Base-by-base conservation (phyloP, 2,888 invertebrate genomes). In the Scaptomyza tumidula region DNA sequence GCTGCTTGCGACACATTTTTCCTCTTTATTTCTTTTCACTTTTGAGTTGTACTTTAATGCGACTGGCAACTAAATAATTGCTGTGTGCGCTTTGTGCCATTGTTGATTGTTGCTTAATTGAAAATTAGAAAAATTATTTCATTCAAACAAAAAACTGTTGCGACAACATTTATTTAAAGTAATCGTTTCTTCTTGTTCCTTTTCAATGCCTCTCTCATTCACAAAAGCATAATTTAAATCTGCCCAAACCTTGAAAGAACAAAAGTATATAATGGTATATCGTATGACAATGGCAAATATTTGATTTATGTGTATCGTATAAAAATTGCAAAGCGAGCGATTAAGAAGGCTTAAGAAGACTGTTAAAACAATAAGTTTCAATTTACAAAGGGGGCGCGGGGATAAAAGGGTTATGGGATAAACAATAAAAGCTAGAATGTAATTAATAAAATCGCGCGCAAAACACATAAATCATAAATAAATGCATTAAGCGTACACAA, bases 91-190 rank as follows among this genome's bases (percentile, higher is more conserved):
- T 59, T 60, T 65, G 37, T 50, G 54, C 48, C 14, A 14, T 16
- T 64, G 71, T 48, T 62, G 85, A 80, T 79, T 83, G 86, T 84
- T 83, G 73, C 85, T 82, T 89, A 89, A 87, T 85, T 86, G 88
- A 87, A 85, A 85, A 85, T 87, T 85, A 75, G 68, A 72, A 78
- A 85, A 85, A 71, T 70, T 65, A 68, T 80, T 63, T 29, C 29
- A 29, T 2, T 11, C 31, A 16, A 29, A 4, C 6, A 16, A 16
- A 6, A 49, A 49, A 19, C 19, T 19, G 49, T 24, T 24, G 43
- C 14, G 65, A 64, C 19, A 44, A 19, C 43, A 43, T 33, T 24
- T 24, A n/a, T 37, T 37, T 37, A 3, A 24, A 3, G 24, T 24
- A 4, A 24, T 24, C 24, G 24, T 24, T 24, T 24, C 2, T 24